Percentiles rank a stretch among this genome's conserved stretches.
Evolutionary conservation across 2,888 invertebrate species (phyloP).

Genomic region (Heteropelma amictum): DNA sequence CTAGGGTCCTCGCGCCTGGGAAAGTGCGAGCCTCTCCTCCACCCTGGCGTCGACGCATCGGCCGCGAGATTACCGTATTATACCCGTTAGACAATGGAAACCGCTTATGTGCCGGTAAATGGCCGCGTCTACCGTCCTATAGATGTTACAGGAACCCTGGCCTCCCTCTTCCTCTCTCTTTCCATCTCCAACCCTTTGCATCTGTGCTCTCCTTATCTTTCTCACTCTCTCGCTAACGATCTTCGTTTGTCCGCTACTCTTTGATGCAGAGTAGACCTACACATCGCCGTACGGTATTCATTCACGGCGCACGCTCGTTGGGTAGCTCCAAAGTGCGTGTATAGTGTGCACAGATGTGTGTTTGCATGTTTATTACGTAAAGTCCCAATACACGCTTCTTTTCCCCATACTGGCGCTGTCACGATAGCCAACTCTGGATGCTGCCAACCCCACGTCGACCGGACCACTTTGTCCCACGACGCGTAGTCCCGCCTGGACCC

Average conservation of each 20-base stretch:
- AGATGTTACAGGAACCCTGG: conserved; percentile 45
- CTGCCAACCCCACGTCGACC: conserved; percentile 32
- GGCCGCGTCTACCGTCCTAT: conserved; percentile 70
- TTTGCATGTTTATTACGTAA: background rate
- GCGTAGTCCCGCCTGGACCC: background rate
- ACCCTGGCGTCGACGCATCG: conserved; percentile 73
- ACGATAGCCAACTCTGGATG: background rate
- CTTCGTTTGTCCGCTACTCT: conserved; percentile 24
- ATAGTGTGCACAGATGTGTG: background rate
- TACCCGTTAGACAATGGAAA: conserved; percentile 77
- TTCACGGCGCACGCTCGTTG: conserved; percentile 30
- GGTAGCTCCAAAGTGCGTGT: conserved; percentile 9
- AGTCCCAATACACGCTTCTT: conserved; percentile 46
- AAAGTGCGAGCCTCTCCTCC: conserved; percentile 14
- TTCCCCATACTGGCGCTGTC: conserved; percentile 26
- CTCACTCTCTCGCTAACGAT: conserved; percentile 34
- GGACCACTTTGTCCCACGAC: conserved; percentile 47
- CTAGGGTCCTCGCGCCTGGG: conserved; percentile 22
- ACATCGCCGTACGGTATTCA: conserved; percentile 22
- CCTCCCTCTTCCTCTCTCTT: conserved; percentile 45
- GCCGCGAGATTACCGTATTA: conserved; percentile 78
- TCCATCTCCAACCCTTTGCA: conserved; percentile 49
- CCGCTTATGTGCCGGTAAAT: conserved; percentile 76
- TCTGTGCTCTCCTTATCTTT: conserved; percentile 45
- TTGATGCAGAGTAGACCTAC: conserved; percentile 29